These are phyloP conservation scores for Anseranas semipalmata DNA, from an alignment of 2,113 vertebrate species.

Conservation along the genomic window DNA sequence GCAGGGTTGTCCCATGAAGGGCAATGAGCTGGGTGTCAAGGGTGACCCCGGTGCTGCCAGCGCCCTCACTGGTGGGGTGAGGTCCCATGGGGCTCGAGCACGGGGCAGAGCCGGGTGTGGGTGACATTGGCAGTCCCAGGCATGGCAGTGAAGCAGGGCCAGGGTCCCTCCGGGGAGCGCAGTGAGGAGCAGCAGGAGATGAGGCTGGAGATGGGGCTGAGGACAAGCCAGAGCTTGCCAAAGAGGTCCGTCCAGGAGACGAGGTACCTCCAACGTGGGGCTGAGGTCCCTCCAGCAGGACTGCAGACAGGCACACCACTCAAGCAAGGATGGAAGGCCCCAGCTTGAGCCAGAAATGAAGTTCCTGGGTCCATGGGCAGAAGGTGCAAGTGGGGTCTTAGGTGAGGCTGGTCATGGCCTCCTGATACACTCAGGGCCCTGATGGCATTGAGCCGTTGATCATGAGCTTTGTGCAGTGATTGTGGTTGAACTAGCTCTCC, in stretches of 20 bases:
- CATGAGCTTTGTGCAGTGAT: background rate
- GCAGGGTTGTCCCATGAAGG: background rate
- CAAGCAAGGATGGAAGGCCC: background rate
- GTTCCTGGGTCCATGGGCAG: background rate
- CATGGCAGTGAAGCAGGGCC: background rate
- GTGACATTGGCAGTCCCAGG: background rate
- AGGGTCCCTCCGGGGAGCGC: background rate
- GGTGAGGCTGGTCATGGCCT: background rate
- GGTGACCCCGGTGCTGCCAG: background rate
- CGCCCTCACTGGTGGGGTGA: background rate
- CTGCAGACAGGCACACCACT: background rate
- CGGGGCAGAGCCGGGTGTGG: background rate
- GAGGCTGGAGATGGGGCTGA: background rate
- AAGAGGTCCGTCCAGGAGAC: background rate
- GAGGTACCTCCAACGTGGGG: rapidly evolving
- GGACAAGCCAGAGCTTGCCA: background rate
- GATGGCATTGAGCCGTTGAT: background rate
- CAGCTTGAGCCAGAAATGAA: background rate
- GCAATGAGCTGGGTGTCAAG: background rate
- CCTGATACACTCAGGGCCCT: background rate
- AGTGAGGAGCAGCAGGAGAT: background rate
- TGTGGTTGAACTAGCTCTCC: background rate
- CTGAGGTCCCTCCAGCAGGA: background rate
- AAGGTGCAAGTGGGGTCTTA: background rate
- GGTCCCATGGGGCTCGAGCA: background rate